These are phyloP conservation scores for Phaethornis superciliosus DNA, from an alignment of 2,113 vertebrate species.

Conservation along the genomic window DNA sequence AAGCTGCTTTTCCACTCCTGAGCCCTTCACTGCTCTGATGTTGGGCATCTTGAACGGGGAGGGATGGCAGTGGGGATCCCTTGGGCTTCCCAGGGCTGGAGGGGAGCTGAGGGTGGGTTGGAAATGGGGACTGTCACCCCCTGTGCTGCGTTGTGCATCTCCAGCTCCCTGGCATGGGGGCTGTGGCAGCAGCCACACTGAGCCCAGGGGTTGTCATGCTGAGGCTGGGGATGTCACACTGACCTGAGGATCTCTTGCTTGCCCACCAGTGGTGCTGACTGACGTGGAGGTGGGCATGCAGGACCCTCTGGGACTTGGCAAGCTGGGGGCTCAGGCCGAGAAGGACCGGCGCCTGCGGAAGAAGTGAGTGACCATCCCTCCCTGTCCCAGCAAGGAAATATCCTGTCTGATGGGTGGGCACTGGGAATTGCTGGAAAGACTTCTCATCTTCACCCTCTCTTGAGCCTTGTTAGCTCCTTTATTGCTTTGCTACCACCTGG, in stretches of 20 bases:
- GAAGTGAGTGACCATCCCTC: constrained; percentile 81
- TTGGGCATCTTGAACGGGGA: neutral
- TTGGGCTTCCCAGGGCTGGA: neutral
- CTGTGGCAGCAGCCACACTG: neutral
- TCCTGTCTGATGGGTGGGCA: neutral
- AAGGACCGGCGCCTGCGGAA: constrained; percentile 93
- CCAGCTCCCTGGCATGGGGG: neutral
- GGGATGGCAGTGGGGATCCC: neutral
- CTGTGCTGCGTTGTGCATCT: neutral
- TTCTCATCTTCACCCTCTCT: neutral
- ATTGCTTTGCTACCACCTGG: neutral
- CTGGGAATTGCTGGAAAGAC: neutral
- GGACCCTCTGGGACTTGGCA: constrained; percentile 90
- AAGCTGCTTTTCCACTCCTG: neutral
- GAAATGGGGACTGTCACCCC: neutral
- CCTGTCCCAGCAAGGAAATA: neutral
- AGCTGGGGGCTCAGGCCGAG: constrained; percentile 94
- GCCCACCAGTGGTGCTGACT: constrained; percentile 68
- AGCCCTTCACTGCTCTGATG: neutral
- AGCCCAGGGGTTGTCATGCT: neutral
- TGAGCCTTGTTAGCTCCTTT: neutral
- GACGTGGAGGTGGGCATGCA: constrained; percentile 89
- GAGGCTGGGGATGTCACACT: rapidly evolving
- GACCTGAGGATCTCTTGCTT: neutral
- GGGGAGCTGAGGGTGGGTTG: neutral